Percentiles rank a stretch among this genome's conserved stretches.
Evolutionary conservation across 2,797 vertebrate species (phyloP).

Genomic region (Coracias cyanogaster): DNA sequence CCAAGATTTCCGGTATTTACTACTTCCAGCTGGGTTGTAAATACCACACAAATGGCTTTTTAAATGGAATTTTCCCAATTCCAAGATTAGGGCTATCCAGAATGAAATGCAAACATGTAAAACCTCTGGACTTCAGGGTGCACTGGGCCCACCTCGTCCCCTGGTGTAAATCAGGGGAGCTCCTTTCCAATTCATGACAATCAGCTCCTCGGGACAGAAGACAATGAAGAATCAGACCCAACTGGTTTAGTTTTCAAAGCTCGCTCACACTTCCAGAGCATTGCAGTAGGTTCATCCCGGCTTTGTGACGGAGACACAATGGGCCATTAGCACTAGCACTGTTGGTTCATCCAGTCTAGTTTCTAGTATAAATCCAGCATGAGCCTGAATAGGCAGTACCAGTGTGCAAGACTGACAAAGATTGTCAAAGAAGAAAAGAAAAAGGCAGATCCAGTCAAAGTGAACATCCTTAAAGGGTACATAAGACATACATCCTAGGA

Average conservation of each 20-base stretch:
- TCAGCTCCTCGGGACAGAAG: neutral
- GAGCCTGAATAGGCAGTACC: neutral
- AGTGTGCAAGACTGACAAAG: neutral
- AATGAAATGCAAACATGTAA: neutral
- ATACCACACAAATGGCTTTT: slow-evolving; percentile 63
- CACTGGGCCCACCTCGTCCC: neutral
- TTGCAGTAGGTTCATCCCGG: neutral
- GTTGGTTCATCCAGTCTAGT: neutral
- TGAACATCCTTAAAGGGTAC: neutral
- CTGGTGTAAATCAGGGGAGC: neutral
- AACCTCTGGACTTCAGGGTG: neutral
- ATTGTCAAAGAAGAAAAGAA: neutral
- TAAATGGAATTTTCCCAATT: slow-evolving; percentile 50
- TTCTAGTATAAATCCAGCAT: neutral
- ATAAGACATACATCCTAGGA: neutral
- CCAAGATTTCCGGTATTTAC: slow-evolving; percentile 67
- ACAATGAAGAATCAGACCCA: neutral
- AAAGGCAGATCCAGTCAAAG: neutral
- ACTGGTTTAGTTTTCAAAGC: neutral
- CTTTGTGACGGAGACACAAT: slow-evolving; percentile 21
- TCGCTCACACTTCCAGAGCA: neutral
- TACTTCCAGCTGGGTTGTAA: slow-evolving; percentile 67
- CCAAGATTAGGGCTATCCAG: neutral
- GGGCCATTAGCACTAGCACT: slow-evolving; percentile 1
- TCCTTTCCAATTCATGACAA: neutral